phyloP scores from a whole-genome alignment of 2,888 invertebrate species.

The Lasioglossum vierecki region DNA sequence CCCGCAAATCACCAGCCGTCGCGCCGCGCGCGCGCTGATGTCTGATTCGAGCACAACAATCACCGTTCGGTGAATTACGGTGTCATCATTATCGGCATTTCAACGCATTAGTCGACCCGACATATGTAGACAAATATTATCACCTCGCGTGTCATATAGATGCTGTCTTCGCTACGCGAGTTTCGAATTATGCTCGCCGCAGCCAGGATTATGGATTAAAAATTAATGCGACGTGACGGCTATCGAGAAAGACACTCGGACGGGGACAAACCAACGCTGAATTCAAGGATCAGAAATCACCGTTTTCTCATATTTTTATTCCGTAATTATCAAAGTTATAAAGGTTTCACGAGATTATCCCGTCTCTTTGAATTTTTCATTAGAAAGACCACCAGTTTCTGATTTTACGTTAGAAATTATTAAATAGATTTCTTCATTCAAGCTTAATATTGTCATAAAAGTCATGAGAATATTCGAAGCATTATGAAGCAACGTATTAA shows the following conservation, averaged over 20 bases:
- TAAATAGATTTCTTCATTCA: too few species aligned
- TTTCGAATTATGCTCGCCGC: background rate
- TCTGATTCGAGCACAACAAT: constrained; percentile 38
- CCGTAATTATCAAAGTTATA: background rate
- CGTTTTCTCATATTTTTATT: background rate
- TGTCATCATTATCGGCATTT: constrained; percentile 70
- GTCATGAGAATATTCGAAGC: too few species aligned
- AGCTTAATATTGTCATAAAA: too few species aligned
- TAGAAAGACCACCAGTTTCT: too few species aligned
- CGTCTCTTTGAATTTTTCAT: too few species aligned
- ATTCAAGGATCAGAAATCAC: background rate
- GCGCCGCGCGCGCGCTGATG: constrained; percentile 11
- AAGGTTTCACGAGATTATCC: background rate
- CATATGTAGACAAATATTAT: constrained; percentile 16
- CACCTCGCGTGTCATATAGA: background rate
- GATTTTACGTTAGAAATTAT: too few species aligned
- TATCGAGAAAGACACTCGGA: background rate
- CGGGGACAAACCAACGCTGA: background rate
- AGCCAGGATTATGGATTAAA: background rate
- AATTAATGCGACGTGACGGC: background rate
- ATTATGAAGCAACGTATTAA: background rate
- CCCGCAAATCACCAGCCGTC: constrained; percentile 16
- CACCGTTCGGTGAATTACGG: constrained; percentile 61
- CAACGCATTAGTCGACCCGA: constrained; percentile 30
- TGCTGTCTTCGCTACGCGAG: background rate